phyloP scores from a whole-genome alignment of 53 echinoderm and acorn worm genomes.

The Crossaster papposus region DNA sequence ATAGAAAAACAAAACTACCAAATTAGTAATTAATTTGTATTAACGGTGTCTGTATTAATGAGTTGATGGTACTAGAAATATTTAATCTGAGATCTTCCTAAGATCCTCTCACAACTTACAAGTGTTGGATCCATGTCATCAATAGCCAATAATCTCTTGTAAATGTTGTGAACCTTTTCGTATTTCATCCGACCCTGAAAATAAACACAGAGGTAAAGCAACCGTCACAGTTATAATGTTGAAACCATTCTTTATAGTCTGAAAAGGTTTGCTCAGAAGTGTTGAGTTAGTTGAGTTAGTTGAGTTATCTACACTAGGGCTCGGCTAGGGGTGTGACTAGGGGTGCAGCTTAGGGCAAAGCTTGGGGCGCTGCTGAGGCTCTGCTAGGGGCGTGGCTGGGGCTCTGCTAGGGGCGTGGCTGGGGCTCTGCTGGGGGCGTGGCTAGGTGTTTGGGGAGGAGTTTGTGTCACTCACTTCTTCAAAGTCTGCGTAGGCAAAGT shows the following conservation, averaged over 20 bases:
- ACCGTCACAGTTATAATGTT: neutral
- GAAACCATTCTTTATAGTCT: neutral
- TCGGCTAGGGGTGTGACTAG: neutral
- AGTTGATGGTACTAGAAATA: too few species aligned
- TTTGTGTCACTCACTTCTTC: conserved; percentile 80
- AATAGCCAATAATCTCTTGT: conserved; percentile 79
- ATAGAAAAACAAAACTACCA: too few species aligned
- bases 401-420: too few species aligned
- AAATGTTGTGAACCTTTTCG: conserved; percentile 95
- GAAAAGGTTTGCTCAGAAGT: too few species aligned
- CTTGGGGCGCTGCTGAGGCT: too few species aligned
- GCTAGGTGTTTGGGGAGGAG: neutral
- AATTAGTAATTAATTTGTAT: neutral
- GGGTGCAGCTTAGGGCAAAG: too few species aligned
- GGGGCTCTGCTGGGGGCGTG: neutral
- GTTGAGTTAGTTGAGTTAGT: neutral
- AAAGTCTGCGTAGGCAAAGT: conserved; percentile 99
- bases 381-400: too few species aligned
- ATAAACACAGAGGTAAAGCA: neutral
- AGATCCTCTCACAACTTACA: conserved; percentile 51
- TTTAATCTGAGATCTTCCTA: neutral
- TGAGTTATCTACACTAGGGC: too few species aligned
- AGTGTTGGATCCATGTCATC: conserved; percentile 90
- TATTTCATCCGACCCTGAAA: conserved; percentile 96
- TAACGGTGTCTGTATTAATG: too few species aligned